Base-by-base conservation (phyloP, 2,113 vertebrate genomes). In the Eptesicus fuscus region DNA sequence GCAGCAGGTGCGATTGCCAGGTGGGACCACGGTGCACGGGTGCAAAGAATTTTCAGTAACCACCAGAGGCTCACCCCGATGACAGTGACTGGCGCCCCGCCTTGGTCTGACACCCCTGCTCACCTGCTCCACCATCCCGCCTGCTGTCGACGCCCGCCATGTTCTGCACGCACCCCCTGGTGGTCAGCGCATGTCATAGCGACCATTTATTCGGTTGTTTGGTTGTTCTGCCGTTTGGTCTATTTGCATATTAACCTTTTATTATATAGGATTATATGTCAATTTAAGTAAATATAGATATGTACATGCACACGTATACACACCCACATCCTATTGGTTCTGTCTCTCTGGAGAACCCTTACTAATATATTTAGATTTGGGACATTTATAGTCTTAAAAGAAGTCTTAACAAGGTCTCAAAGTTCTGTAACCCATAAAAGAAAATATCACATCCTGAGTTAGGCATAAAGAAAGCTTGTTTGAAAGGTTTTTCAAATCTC, bases 401-500 rank as follows among this genome's bases (percentile, higher is more conserved):
- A 94, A 93, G 25, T 30, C 18, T 23, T 90, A 91, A 87, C 14
- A 32, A 56, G 9, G 44, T 74, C 65, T 83, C 67, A 7, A 83
- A 69, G 28, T 47, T 91, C 16, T 28, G 11, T 61, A 59, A 73
- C 78, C 4, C 69, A 83, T 73, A 67, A 83, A 85, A 80, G 25
- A 95, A 87, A 83, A 82, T 82, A 69, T 69, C 20, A 17, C n/a
- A 82, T 40, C 10, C 47, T 76, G n/a, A n/a, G 20, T 69, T 47
- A 88, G 44, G 47, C 32, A 32, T 56, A n/a, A 87, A 73, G 76
- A 92, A 88, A 69, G 18, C 47, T 74, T 82, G 25, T 69, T 69
- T 65, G 69, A 76, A 87, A 92, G 40, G 42, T 18, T 91, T 86
- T 88, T 88, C 37, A 76, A 76, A 69, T 69, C 37, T 76, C 35